Conservation (phyloP, 1,140 invertebrate species). For the Dendroctonus valens region DNA sequence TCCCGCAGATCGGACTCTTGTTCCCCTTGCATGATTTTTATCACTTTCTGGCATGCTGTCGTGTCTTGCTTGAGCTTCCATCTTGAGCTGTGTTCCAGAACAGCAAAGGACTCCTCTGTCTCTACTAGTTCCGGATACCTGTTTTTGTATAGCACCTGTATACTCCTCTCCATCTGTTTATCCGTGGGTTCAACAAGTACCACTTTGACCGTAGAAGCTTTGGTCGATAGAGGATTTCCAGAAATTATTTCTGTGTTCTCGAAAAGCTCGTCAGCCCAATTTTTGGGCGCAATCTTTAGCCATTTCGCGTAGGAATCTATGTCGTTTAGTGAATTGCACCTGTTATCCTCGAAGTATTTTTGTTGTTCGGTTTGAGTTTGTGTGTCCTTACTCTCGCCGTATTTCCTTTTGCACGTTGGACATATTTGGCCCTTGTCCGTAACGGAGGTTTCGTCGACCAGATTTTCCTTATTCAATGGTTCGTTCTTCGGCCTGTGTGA, state of each 20-base stretch:
- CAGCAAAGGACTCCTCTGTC: conserved; percentile 5
- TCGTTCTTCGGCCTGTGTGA: too few relatives aligned
- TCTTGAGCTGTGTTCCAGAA: conserved; percentile 7
- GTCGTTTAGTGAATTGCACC: too few relatives aligned
- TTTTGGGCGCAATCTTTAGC: neutral
- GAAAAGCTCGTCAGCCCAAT: neutral
- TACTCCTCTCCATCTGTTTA: conserved; percentile 8
- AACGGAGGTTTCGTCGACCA: too few relatives aligned
- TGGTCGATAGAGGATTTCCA: conserved; percentile 9
- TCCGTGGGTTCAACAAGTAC: conserved; percentile 9
- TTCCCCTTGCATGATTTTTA: neutral
- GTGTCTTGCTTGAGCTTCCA: neutral
- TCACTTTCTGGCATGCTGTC: neutral
- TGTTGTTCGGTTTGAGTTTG: too few relatives aligned
- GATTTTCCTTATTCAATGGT: too few relatives aligned
- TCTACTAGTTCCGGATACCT: conserved; percentile 14
- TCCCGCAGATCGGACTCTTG: neutral
- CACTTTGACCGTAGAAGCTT: conserved; percentile 7
- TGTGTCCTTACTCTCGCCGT: too few relatives aligned
- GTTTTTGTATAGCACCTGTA: conserved; percentile 12
- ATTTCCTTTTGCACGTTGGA: too few relatives aligned
- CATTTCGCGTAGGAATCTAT: too few relatives aligned
- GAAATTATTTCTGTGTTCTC: conserved; percentile 9
- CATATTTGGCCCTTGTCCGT: too few relatives aligned
- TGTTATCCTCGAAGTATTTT: too few relatives aligned